Evolutionary conservation across 2,113 vertebrate species (phyloP), one percentile per base, ranked within the genome.

Genomic region (Hippocampus comes): DNA sequence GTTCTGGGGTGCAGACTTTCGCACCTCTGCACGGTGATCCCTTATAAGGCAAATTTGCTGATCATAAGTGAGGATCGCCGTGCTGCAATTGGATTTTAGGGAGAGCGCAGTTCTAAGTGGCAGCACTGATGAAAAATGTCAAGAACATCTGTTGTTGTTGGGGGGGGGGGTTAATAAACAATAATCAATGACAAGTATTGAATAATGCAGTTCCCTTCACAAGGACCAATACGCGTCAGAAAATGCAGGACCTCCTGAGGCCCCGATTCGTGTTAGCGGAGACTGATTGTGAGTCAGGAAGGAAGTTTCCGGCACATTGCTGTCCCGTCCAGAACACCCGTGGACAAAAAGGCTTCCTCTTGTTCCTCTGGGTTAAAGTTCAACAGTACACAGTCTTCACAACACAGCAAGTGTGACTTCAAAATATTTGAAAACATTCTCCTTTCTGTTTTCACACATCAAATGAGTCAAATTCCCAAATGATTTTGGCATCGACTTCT

Each of bases 321-420:
- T 83, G 77, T 86, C 78, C 85, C 86, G 78, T 83, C 66, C 59
- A 2, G 72, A 80, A 78, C 70, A 48, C 30, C 59, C 74, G 73
- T 75, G 69, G 77, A 84, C 75, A 84, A 83, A 84, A 78, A 84
- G 69, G 53, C 86, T 87, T 88, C 86, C 82, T 86, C 74, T 78
- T 53, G 74, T 86, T 88, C 82, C 85, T 86, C 77, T 89, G 70
- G 86, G 80, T 81, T 66, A 87, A 88, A 88, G 89, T 86, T 87
- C 78, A 86, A 25, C 70, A 49, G 57, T 49, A 67, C 70, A 78
- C 71, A 84, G 81, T 80, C 78, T 78, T 84, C 84, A 80, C 55
- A 78, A 70, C 77, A 76, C 78, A 72, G 21, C 65, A n/a, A 8
- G 77, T 71, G 84, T 72, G 75, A 30, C 20, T 15, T 15, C 1